These are phyloP conservation scores for Leptopilina myrica DNA, from an alignment of 2,888 invertebrate species.

Conservation along the genomic window DNA sequence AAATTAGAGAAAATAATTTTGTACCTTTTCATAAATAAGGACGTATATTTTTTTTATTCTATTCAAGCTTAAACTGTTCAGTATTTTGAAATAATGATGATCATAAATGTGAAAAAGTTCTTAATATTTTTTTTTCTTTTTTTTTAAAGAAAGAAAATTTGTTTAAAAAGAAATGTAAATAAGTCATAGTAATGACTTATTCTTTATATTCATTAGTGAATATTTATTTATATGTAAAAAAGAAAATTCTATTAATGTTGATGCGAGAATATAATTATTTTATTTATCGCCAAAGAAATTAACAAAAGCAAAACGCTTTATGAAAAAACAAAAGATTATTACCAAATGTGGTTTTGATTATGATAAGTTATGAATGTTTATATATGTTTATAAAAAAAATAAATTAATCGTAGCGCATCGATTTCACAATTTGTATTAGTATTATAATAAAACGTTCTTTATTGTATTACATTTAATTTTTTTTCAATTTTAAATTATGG, in stretches of 20 bases:
- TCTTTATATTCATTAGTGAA: not conserved
- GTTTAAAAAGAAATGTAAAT: conserved; percentile 22
- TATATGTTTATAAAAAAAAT: not conserved
- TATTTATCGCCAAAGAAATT: not conserved
- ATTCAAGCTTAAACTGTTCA: no score
- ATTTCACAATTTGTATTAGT: no score
- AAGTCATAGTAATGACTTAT: not conserved
- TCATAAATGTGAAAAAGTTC: not conserved
- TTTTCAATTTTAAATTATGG: conserved; percentile 5
- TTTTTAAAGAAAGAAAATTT: not conserved
- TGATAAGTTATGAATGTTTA: no score
- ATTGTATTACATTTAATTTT: not conserved
- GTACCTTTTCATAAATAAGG: no score
- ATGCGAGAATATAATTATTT: no score
- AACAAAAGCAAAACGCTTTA: conserved; percentile 8
- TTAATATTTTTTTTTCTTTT: not conserved
- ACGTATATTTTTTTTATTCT: no score
- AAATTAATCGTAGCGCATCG: no score
- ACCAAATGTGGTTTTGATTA: no score
- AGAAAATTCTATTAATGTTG: no score
- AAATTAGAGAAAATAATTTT: no score
- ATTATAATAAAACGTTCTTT: not conserved
- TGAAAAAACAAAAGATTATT: not conserved
- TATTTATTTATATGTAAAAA: not conserved
- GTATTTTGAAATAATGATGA: no score